These are phyloP conservation scores for Mohoua ochrocephala DNA, from an alignment of 2,113 vertebrate genomes.

Conservation along the genomic window DNA sequence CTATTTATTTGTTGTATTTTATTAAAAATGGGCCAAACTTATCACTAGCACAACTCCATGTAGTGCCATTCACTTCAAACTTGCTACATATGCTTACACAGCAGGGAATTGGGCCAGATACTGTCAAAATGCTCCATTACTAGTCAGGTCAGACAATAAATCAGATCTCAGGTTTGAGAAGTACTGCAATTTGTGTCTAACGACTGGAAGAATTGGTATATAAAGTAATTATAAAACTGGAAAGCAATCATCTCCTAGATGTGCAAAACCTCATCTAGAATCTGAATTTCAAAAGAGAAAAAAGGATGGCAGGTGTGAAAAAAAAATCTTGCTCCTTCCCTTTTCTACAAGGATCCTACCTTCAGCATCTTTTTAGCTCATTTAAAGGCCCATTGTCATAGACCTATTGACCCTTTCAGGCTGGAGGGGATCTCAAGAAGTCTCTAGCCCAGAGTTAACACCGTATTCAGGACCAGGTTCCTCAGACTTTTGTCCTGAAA, in stretches of 20 bases:
- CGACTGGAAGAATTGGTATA: neutral
- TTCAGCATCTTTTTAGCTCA: neutral
- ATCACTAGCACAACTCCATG: neutral
- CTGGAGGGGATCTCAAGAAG: neutral
- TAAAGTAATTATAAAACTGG: constrained; percentile 23
- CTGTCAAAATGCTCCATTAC: constrained; percentile 13
- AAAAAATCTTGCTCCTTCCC: neutral
- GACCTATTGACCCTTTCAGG: neutral
- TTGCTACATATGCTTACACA: neutral
- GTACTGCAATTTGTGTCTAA: neutral
- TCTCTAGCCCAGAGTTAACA: neutral
- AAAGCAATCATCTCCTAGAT: neutral
- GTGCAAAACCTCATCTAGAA: neutral
- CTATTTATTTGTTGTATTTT: neutral
- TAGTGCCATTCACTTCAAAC: neutral
- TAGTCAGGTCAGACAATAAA: constrained; percentile 30
- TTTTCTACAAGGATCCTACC: neutral
- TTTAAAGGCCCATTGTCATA: neutral
- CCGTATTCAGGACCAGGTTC: neutral
- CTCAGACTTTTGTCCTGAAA: neutral
- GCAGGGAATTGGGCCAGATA: neutral
- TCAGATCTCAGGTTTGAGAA: neutral
- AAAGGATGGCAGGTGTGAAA: neutral
- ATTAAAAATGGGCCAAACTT: neutral
- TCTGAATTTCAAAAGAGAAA: neutral